Evolutionary conservation across 1,140 invertebrate genomes (phyloP), one percentile per base, ranked within the genome.

Genomic region (Campoletis sonorensis): DNA sequence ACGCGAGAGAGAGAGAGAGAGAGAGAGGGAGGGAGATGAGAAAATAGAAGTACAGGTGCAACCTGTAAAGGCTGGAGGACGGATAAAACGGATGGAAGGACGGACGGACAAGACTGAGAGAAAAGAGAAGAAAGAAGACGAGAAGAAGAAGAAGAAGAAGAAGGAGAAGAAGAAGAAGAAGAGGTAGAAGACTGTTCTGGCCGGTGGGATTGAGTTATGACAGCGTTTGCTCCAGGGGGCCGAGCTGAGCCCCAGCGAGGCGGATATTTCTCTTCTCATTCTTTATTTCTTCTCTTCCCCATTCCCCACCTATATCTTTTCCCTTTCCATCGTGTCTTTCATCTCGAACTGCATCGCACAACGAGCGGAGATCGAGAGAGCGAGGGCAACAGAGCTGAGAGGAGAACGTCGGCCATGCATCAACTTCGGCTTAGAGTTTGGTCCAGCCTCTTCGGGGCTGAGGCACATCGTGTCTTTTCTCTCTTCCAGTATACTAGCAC

Each of bases 161-260:
- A 81, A 30, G 54, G 37, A 86, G 64, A 80, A 68, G 64, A 72
- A 33, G 61, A 26, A 64, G 61, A 76, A 58, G 68, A 70, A 68
- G 79, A 49, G 79, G 84, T 79, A 72, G 80, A 82, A 80, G 81
- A 51, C 83, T 86, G 88, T 83, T 86, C 81, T 82, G 86, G 83
- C 82, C 85, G 90, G 91, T 91, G 91, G 91, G 91, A 92, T 92
- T 92, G 91, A 92, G 91, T 92, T 92, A 92, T 92, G 91, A 92
- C 91, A 92, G 89, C 90, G 90, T 89, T 90, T 90, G 90, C 90
- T 91, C 90, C 88, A 88, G 91, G 91, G 89, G 91, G 89, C 90
- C 89, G 89, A 64, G 85, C 85, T 86, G 85, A 84, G 83, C 84
- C 83, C 85, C 85, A 86, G 87, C 86, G 85, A 86, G 87, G 87